Percentiles rank a stretch among this genome's conserved stretches.
Conservation (phyloP, 2,113 vertebrate genomes). For the Rana temporaria region DNA sequence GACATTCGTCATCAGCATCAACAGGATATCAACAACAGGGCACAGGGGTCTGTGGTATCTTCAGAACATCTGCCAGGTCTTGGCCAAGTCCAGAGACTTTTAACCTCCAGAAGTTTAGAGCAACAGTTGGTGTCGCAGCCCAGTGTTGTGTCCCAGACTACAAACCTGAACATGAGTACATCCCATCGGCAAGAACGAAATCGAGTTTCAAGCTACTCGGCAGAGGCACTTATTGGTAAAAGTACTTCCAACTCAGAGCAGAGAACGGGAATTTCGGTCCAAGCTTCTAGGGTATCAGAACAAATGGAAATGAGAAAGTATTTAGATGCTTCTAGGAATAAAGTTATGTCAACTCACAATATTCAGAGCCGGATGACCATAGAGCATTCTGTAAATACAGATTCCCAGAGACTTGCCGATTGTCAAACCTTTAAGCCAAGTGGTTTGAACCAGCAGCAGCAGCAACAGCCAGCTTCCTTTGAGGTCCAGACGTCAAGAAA, state of each 20-base stretch:
- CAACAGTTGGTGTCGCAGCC: constrained; percentile 92
- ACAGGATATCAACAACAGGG: constrained; percentile 81
- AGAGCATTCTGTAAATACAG: constrained; percentile 79
- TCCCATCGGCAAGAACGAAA: constrained; percentile 93
- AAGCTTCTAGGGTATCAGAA: constrained; percentile 84
- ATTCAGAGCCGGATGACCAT: constrained; percentile 82
- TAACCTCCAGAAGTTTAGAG: constrained; percentile 88
- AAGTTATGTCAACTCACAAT: constrained; percentile 83
- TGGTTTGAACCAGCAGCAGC: constrained; percentile 79
- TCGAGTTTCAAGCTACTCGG: constrained; percentile 95
- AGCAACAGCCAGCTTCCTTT: constrained; percentile 77
- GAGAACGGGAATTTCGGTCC: constrained; percentile 88
- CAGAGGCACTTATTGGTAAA: constrained; percentile 95
- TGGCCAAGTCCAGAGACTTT: constrained; percentile 89
- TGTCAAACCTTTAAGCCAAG: constrained; percentile 89
- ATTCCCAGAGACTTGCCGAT: constrained; percentile 86
- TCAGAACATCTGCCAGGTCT: constrained; percentile 76
- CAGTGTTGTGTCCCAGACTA: constrained; percentile 84
- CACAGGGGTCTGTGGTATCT: constrained; percentile 68
- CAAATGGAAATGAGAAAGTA: constrained; percentile 92
- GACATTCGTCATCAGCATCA: constrained; percentile 80
- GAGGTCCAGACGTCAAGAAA: constrained; percentile 89
- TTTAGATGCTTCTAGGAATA: constrained; percentile 87
- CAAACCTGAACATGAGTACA: constrained; percentile 83
- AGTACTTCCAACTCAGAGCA: constrained; percentile 85